phyloP scores from a whole-genome alignment of 2,797 vertebrate species.

The Okamejei kenojei region DNA sequence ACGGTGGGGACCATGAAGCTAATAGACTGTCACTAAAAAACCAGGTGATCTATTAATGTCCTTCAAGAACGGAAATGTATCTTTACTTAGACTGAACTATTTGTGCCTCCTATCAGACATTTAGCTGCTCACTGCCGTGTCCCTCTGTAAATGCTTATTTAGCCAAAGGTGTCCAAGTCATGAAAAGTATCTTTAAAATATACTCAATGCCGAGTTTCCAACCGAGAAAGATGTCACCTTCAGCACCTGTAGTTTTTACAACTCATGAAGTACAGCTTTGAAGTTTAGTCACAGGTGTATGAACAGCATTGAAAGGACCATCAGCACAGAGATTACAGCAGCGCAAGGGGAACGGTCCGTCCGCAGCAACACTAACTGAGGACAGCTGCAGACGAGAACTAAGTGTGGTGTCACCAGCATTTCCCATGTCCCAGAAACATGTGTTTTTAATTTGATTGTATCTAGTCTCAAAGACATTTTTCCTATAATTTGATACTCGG shows the following conservation, averaged over 20 bases:
- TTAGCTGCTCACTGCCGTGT: too few species aligned
- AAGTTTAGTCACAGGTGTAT: background rate
- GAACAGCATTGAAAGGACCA: background rate
- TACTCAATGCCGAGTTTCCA: too few species aligned
- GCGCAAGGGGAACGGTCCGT: background rate
- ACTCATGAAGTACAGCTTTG: background rate
- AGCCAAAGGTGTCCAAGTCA: too few species aligned
- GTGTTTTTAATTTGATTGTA: background rate
- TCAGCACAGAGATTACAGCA: background rate
- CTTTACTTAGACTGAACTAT: too few species aligned
- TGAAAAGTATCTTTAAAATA: too few species aligned
- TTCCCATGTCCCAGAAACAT: background rate
- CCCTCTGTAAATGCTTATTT: too few species aligned
- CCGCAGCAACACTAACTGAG: background rate
- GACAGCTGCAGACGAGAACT: background rate
- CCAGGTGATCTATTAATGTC: too few species aligned
- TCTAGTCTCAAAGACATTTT: background rate
- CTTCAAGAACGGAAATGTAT: too few species aligned
- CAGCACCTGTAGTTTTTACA: background rate
- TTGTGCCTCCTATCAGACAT: too few species aligned
- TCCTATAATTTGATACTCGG: background rate
- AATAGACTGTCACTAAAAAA: too few species aligned
- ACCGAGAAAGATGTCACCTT: background rate
- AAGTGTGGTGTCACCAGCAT: background rate
- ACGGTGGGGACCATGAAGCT: too few species aligned